These are phyloP conservation scores for Metellina segmentata DNA, from an alignment of 2,888 invertebrate genomes.

Conservation along the genomic window DNA sequence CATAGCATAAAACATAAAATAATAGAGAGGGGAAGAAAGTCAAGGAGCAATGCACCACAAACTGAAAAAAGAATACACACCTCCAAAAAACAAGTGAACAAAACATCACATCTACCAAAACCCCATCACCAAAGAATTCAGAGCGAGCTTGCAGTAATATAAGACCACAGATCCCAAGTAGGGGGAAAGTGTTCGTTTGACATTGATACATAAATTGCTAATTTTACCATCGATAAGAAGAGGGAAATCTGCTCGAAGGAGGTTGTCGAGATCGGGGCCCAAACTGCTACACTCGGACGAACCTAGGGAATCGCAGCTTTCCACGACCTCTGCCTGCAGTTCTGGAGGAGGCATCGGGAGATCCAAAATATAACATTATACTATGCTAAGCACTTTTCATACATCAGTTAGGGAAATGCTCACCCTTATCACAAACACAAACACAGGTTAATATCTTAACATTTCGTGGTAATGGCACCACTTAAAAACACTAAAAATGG, in stretches of 20 bases:
- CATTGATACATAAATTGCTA: constrained; percentile 11
- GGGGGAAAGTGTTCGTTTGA: constrained; percentile 19
- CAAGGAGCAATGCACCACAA: background rate
- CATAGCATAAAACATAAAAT: background rate
- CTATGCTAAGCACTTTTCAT: constrained; percentile 34
- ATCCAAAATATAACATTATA: constrained; percentile 56
- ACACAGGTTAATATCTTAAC: background rate
- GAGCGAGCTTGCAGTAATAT: constrained; percentile 23
- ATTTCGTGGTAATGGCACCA: background rate
- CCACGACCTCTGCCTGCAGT: constrained; percentile 73
- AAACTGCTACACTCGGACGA: constrained; percentile 76
- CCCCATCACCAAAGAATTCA: constrained; percentile 61
- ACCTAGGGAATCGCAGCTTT: constrained; percentile 73
- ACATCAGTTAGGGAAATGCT: background rate
- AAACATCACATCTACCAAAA: constrained; percentile 50
- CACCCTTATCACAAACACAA: background rate
- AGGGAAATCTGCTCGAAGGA: constrained; percentile 73
- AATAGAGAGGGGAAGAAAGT: constrained; percentile 3
- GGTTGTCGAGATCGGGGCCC: constrained; percentile 76
- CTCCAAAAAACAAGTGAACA: constrained; percentile 27
- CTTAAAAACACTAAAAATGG: too few relatives aligned
- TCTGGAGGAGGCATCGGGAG: constrained; percentile 67
- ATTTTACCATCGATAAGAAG: constrained; percentile 73
- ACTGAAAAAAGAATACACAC: constrained; percentile 8
- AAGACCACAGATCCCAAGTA: constrained; percentile 50